A percentile compares a stretch with the other conserved stretches of the same genome.
Conservation (phyloP, 2,888 invertebrate genomes). For the Liopterus haemorrhoidalis region DNA sequence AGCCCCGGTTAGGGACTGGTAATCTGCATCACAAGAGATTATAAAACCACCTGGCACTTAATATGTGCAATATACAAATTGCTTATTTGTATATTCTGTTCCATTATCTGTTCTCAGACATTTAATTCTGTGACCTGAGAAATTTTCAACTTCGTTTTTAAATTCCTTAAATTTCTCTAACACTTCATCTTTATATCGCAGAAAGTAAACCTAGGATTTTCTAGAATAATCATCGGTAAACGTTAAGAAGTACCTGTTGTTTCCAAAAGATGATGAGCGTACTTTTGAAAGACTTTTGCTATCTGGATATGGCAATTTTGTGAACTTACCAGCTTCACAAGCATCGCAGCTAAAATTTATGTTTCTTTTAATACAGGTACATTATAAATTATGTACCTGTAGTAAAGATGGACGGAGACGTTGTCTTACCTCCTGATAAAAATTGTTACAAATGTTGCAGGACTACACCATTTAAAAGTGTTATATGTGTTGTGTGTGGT, state of each 20-base stretch:
- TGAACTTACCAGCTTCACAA: background rate
- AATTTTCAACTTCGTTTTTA: slow-evolving; percentile 32
- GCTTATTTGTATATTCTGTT: slow-evolving; percentile 24
- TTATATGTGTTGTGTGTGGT: too few relatives aligned
- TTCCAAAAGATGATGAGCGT: slow-evolving; percentile 9
- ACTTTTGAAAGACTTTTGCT: background rate
- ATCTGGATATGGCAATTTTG: background rate
- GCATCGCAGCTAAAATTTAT: too few relatives aligned
- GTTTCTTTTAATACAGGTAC: too few relatives aligned
- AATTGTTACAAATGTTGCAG: too few relatives aligned
- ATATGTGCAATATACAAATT: too few relatives aligned
- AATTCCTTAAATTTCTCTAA: slow-evolving; percentile 30
- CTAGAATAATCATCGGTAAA: slow-evolving; percentile 13
- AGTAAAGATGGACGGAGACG: too few relatives aligned
- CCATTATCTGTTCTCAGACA: slow-evolving; percentile 32
- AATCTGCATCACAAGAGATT: too few relatives aligned
- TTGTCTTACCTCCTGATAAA: too few relatives aligned
- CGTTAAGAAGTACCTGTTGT: slow-evolving; percentile 13
- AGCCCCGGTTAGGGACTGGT: too few relatives aligned
- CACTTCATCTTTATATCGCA: slow-evolving; percentile 38
- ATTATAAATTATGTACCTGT: too few relatives aligned
- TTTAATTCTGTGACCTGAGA: slow-evolving; percentile 29
- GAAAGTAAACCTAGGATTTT: slow-evolving; percentile 32
- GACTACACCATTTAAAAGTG: too few relatives aligned
- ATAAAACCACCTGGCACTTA: too few relatives aligned